These are phyloP conservation scores for Sturnira hondurensis DNA, from an alignment of 2,113 vertebrate genomes.

Conservation along the genomic window DNA sequence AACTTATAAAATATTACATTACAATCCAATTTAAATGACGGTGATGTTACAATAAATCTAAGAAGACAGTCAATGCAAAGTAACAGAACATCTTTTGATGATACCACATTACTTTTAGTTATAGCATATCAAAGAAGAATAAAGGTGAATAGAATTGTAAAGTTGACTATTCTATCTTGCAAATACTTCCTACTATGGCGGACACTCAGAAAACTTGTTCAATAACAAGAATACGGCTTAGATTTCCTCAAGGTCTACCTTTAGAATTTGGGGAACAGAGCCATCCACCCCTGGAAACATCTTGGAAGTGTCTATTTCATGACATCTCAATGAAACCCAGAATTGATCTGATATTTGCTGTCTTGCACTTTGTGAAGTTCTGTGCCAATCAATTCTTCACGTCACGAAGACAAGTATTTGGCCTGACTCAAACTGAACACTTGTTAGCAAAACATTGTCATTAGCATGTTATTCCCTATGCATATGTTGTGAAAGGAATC, in stretches of 20 bases:
- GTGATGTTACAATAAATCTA: not conserved
- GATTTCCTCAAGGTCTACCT: not conserved
- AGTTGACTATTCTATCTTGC: not conserved
- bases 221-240: not conserved
- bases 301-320: not conserved
- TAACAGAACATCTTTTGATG: not conserved
- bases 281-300: not conserved
- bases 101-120: not conserved
- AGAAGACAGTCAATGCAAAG: not conserved
- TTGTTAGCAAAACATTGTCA: not conserved
- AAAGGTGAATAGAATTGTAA: not conserved
- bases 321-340: not conserved
- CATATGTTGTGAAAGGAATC: not conserved
- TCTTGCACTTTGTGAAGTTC: not conserved
- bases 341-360: not conserved
- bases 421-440: not conserved
- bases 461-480: not conserved
- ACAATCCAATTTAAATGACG: not conserved
- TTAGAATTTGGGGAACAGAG: not conserved
- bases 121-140: not conserved
- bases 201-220: not conserved
- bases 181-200: not conserved
- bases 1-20: conserved; percentile 16
- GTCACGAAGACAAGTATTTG: not conserved
- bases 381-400: not conserved